A percentile compares a stretch with the other conserved stretches of the same genome.
Conservation (phyloP, 2,113 vertebrate species). For the Nestor notabilis region DNA sequence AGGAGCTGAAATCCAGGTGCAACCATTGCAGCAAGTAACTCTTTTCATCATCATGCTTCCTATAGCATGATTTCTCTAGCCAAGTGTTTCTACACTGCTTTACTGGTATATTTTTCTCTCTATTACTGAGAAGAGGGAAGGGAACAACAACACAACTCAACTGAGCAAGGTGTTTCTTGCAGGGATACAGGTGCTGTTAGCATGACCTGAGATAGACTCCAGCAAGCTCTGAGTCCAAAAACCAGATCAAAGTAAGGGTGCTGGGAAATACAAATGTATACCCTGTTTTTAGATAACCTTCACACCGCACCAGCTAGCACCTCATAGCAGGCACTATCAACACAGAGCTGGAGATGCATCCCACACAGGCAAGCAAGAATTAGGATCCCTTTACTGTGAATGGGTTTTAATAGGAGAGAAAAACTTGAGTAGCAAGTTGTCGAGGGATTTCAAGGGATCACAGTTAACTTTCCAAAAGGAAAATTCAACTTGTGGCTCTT, state of each 20-base stretch:
- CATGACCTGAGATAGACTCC: conserved; percentile 52
- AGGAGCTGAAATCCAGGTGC: neutral
- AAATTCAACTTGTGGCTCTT: neutral
- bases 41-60: neutral
- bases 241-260: conserved; percentile 66
- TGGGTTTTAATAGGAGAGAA: neutral
- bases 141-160: neutral
- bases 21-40: neutral
- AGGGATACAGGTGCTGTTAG: conserved; percentile 43
- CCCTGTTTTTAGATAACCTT: conserved; percentile 45
- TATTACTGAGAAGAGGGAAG: neutral
- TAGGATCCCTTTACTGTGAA: neutral
- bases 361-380: neutral
- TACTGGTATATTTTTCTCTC: neutral
- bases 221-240: neutral
- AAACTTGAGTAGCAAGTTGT: neutral
- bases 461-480: conserved; percentile 15
- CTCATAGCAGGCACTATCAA: neutral
- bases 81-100: neutral
- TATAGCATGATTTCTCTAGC: neutral
- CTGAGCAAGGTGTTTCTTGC: neutral
- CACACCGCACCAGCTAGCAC: conserved; percentile 5
- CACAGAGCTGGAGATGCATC: neutral
- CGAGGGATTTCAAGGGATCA: neutral
- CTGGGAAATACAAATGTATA: conserved; percentile 34